Conservation (phyloP, 1,140 invertebrate species). For the Polypedilum pembai region DNA sequence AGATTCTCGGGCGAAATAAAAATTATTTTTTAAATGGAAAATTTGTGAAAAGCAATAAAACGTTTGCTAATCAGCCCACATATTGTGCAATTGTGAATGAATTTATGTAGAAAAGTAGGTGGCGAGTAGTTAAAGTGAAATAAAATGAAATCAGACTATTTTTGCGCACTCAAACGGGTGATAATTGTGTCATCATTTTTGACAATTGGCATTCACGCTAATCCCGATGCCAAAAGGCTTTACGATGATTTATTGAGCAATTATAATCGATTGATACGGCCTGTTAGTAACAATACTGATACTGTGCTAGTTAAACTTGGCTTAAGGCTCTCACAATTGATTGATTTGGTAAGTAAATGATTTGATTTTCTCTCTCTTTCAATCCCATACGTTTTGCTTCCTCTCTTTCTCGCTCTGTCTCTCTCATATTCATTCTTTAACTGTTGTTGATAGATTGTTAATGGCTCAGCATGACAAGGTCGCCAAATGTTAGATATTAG, state of each 20-base stretch:
- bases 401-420: no score
- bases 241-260: constrained; percentile 93
- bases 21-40: constrained; percentile 23
- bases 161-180: not conserved
- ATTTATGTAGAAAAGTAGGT: no score
- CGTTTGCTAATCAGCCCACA: not conserved
- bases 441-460: no score
- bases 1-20: not conserved
- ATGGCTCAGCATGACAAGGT: no score
- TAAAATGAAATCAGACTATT: no score
- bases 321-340: constrained; percentile 85
- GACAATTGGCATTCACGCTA: constrained; percentile 43
- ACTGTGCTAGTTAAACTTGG: constrained; percentile 89
- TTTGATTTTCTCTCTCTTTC: not conserved
- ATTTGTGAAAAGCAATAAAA: constrained; percentile 9
- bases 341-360: constrained; percentile 76
- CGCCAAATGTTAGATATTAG: no score
- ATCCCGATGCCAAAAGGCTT: constrained; percentile 85
- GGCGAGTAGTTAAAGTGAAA: no score
- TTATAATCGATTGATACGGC: constrained; percentile 91
- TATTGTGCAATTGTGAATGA: no score
- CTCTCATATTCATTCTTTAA: no score
- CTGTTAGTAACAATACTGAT: constrained; percentile 87
- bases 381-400: no score
- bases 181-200: constrained; percentile 15